Percentiles rank a stretch among this genome's conserved stretches.
Evolutionary conservation across 2,113 vertebrate genomes (phyloP).

Genomic region (Anarhynchus alexandrinus): DNA sequence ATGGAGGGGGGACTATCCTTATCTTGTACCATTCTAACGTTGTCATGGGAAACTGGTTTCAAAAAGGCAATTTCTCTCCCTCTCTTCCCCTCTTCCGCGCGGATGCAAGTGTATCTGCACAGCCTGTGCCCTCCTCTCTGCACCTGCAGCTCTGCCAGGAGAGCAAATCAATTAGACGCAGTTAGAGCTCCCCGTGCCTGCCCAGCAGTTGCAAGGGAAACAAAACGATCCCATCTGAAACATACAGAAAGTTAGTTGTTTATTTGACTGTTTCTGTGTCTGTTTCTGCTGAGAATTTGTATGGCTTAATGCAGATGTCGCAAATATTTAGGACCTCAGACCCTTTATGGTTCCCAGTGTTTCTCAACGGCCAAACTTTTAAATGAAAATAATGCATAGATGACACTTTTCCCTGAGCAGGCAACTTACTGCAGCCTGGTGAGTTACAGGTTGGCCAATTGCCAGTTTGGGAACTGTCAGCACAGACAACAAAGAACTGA

Average conservation of each 20-base stretch:
- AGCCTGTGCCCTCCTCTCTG: background rate
- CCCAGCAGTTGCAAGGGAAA: background rate
- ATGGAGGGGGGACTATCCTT: background rate
- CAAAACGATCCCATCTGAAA: background rate
- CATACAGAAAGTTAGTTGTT: background rate
- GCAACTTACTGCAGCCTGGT: background rate
- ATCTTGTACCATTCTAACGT: background rate
- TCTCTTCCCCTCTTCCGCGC: background rate
- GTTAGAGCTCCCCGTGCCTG: background rate
- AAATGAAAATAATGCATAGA: background rate
- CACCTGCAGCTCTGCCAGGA: background rate
- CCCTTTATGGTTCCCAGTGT: background rate
- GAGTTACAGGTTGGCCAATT: background rate
- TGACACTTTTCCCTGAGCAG: background rate
- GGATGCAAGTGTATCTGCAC: background rate
- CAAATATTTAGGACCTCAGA: background rate
- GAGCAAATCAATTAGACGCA: background rate
- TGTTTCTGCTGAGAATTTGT: background rate
- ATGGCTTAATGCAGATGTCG: background rate
- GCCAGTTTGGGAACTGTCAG: background rate
- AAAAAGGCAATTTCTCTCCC: background rate
- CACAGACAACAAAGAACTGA: background rate
- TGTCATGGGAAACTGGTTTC: slow-evolving; percentile 32
- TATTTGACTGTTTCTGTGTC: background rate
- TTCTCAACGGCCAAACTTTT: background rate